Evolutionary conservation across 2,888 invertebrate genomes (phyloP), one percentile per base, ranked within the genome.

Genomic region (Agonopterix subpropinquella): DNA sequence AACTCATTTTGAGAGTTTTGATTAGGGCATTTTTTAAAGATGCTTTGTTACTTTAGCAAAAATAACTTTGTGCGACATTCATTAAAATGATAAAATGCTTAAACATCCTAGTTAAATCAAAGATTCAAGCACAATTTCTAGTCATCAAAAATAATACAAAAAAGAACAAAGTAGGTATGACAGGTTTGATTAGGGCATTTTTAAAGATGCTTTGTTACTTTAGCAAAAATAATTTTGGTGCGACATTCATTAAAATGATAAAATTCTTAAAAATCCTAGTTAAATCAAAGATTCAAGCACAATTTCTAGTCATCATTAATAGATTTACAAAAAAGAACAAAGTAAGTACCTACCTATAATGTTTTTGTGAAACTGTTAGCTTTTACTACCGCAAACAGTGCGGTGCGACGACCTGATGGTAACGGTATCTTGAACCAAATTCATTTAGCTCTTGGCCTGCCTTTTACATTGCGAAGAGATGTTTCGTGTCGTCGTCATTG

Each of bases 401-500:
- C 39, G n/a, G 81, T 72, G 68, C 80, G 62, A 70, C 70, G 73
- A 81, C 76, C 80, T 77, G 67, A 18, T 36, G 8, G 39, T 84
- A 84, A 84, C 85, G 83, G 84, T 77, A 73, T 67, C 74, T 63
- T 68, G 75, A 77, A 72, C 79, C 70, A 71, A 76, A 79, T 81
- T 73, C 67, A 67, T 72, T 70, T 52, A 53, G 55, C 50, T 44
- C 61, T 65, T 67, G 64, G 35, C 11, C 28, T 28, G 39, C 42
- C 43, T 47, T 52, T 45, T 49, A 49, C 44, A 48, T 41, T 15
- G 44, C 18, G 18, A 47, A 43, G 45, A 28, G 5, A 46, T n/a
- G 42, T 45, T 48, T 47, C 8, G 36, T 47, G 47, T 36, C 36
- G n/a, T 35, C 45, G 42, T 45, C 39, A 48, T 48, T 48, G 46